Base-by-base conservation (phyloP, 2,888 invertebrate species). In the Tenthredo scrophulariae region DNA sequence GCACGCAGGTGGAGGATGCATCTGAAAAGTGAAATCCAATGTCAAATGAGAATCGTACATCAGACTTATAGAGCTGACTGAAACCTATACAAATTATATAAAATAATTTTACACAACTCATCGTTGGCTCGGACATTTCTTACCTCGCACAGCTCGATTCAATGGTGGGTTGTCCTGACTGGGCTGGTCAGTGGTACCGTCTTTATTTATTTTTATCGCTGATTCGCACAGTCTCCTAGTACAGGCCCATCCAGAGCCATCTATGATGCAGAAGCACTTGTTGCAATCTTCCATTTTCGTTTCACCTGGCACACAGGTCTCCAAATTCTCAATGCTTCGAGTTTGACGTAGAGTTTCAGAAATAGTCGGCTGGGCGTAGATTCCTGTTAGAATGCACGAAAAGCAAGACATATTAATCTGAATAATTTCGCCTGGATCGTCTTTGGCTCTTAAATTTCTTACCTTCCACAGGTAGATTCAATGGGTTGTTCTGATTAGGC, bases 221-320 rank as follows among this genome's bases (percentile, higher is more conserved):
- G n/a, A 0, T 0, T 0, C 0, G 43, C 74, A 74, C 74, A 7
- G 1, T 9, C 1, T 77, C 18, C 3, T 22, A 37, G 82, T 82
- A 26, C 82, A 82, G 9, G 13, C 82, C 82, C 62, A 65, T 15
- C 7, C 26, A 3, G 13, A n/a, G 0, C 94, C 94, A 83, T 93
- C 93, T 5, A 87, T 87, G 0, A 93, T 93, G 84, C 94, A 94
- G 54, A 90, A 92, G 88, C 94, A 94, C 18, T 93, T 91, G 70
- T 94, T 94, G 85, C 94, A 94, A 82, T 94, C 94, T 29, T 84
- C 70, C 18, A 7, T 43, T 9, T 29, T 70, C 9, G 37, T 33
- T 22, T 22, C 15, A 18, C 80, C 40, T 7, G 80, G 80, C 40
- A 2, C 18, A 37, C 80, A 80, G 13, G 15, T 18, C 22, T 40